Conservation (phyloP, 92 coral and sea anemone genomes). For the Anthopleura xanthogrammica region DNA sequence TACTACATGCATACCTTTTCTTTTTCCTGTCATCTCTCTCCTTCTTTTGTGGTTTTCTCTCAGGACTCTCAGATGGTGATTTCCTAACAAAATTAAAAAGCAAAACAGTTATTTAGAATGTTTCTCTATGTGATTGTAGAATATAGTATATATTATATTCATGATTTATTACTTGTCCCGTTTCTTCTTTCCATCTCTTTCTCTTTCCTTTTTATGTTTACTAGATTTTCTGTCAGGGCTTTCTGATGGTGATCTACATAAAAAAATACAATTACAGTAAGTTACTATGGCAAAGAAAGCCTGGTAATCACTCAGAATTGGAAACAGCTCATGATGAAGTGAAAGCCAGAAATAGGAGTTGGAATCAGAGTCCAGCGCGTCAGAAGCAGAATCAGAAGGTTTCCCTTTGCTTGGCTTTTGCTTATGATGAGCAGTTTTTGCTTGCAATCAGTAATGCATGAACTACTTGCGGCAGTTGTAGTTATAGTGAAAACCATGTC, state of each 20-base stretch:
- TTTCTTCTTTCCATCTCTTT: constrained; percentile 18
- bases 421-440: too few relatives aligned
- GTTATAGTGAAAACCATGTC: too few relatives aligned
- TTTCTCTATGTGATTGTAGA: neutral
- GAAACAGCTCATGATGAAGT: too few relatives aligned
- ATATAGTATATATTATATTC: too few relatives aligned
- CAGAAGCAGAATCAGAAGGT: too few relatives aligned
- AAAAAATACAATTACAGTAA: constrained; percentile 1
- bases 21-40: constrained; percentile 24
- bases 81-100: neutral
- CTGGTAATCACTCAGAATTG: too few relatives aligned
- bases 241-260: constrained; percentile 29
- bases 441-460: too few relatives aligned
- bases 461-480: too few relatives aligned
- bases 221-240: constrained; percentile 24
- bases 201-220: constrained; percentile 23
- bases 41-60: constrained; percentile 34
- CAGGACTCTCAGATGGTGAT: constrained; percentile 37
- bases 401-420: too few relatives aligned
- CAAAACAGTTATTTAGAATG: neutral
- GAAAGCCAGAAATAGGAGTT: too few relatives aligned
- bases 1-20: constrained; percentile 12
- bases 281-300: neutral
- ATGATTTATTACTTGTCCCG: constrained; percentile 20
- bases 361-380: too few relatives aligned